Percentiles rank a stretch among this genome's conserved stretches.
phyloP scores from a whole-genome alignment of 2,888 invertebrate species.

The Monopis laevigella region DNA sequence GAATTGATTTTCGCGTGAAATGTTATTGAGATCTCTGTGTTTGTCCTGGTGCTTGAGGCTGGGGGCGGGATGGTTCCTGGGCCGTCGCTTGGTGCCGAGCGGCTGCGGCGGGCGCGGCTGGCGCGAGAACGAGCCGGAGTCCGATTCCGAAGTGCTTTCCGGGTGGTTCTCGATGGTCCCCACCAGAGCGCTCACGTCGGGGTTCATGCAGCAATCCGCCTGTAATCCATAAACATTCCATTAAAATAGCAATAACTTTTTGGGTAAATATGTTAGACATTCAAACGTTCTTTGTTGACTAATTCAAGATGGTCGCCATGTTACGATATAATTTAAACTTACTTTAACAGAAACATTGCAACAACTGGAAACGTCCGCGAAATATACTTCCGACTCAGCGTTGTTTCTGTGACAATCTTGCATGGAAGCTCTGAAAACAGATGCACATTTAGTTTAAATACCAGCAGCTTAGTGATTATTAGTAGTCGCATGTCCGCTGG shows the following conservation, averaged over 20 bases:
- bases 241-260: not conserved
- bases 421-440: constrained; percentile 40
- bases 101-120: constrained; percentile 50
- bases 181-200: constrained; percentile 51
- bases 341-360: constrained; percentile 78
- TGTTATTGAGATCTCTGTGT: constrained; percentile 31
- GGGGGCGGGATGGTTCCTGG: constrained; percentile 27
- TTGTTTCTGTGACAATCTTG: constrained; percentile 52
- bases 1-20: constrained; percentile 30
- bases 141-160: constrained; percentile 57
- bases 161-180: constrained; percentile 61
- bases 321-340: constrained; percentile 13
- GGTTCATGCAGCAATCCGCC: constrained; percentile 59
- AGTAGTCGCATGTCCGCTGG: too few species aligned
- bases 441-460: too few species aligned
- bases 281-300: too few species aligned
- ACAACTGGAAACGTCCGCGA: constrained; percentile 86
- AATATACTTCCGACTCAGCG: constrained; percentile 85
- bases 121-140: constrained; percentile 54
- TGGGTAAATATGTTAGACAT: too few species aligned
- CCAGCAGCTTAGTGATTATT: too few species aligned
- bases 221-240: constrained; percentile 23
- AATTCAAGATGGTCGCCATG: too few species aligned
- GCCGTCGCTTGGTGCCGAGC: constrained; percentile 47
- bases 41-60: constrained; percentile 42